Base-by-base conservation (phyloP, 1,140 invertebrate genomes). In the Sesamia nonagrioides region DNA sequence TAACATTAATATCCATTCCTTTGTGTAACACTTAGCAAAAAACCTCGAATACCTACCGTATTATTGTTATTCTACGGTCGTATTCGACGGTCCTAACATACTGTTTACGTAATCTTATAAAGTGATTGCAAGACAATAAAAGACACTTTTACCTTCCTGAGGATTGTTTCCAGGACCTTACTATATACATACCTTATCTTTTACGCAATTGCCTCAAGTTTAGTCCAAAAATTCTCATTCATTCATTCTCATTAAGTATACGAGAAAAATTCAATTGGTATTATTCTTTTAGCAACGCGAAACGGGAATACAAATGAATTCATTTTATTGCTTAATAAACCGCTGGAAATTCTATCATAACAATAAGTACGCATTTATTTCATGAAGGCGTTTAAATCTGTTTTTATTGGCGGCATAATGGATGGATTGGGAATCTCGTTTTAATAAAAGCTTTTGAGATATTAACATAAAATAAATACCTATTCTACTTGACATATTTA, bases 201-300 rank as follows among this genome's bases (percentile, higher is more conserved):
- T 68, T 45, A 54, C 35, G 75, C 56, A 68, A 77, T 76, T 76
- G 56, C 73, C 42, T 13, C 15, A 56, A 58, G 58, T 76, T 50
- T n/a, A 13, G 21, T 76, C 13, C 42, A n/a, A 54, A 37, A 75
- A 75, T 75, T 75, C 73, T 63, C 73, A 75, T 75, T 76, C 63
- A 7, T n/a, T 50, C 21, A 13, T 78, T 74, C 60, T 52, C 48
- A 37, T 71, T 54, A 17, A 71, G n/a, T n/a, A n/a, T n/a, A 15
- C 56, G 27, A 18, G 54, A 71, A 71, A 71, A 71, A n/a, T n/a
- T n/a, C 42, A 13, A 71, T 54, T 33, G 21, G 45, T 52, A 71
- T 71, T 52, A 52, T 63, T 17, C 27, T 27, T 27, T 27, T 27
- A 27, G 27, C 27, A 63, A 35, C 11, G 11, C 13, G 4, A 17